Evolutionary conservation across 2,113 vertebrate species (phyloP).

Genomic region (Spermophilus dauricus): DNA sequence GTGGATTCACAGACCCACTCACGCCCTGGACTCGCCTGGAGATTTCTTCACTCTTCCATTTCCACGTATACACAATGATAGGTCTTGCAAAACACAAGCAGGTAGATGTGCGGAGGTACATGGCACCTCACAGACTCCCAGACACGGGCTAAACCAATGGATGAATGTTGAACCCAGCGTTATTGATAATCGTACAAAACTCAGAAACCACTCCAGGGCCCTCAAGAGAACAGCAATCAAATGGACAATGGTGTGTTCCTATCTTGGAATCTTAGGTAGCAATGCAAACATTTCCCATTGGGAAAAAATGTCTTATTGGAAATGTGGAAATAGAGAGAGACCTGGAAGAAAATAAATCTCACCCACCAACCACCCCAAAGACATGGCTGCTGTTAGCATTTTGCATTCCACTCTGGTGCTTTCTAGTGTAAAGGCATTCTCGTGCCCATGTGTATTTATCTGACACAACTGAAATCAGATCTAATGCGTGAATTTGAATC

Average conservation of each 20-base stretch:
- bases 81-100: background rate
- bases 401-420: background rate
- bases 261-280: background rate
- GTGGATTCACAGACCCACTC: background rate
- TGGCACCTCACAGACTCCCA: background rate
- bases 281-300: background rate
- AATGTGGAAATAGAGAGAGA: background rate
- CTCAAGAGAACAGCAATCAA: constrained; percentile 9
- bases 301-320: constrained; percentile 3
- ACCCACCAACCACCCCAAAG: background rate
- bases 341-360: background rate
- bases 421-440: background rate
- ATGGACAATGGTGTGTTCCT: background rate
- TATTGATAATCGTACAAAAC: background rate
- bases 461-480: background rate
- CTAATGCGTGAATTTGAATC: background rate
- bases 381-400: background rate
- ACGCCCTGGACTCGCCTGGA: background rate
- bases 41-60: background rate
- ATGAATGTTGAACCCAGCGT: background rate
- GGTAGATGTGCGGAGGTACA: background rate
- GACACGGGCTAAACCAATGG: background rate
- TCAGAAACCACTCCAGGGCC: background rate
- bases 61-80: background rate
- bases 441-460: background rate